These are phyloP conservation scores for Phalangium opilio DNA, from an alignment of 2,888 invertebrate species.

Conservation along the genomic window DNA sequence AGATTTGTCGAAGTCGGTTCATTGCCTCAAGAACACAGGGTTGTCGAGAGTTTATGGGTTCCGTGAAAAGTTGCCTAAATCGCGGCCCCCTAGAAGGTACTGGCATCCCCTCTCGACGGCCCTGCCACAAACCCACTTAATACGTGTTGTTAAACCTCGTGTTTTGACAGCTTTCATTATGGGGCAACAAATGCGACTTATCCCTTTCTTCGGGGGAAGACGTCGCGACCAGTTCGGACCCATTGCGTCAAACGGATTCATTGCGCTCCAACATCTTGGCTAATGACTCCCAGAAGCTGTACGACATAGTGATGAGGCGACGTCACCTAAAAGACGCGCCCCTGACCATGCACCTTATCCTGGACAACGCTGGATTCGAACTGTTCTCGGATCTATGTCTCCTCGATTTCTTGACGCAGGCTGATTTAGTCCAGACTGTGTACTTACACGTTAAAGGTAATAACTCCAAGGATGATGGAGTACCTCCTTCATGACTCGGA, in stretches of 20 bases:
- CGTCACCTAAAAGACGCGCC: constrained; percentile 2
- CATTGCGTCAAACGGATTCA: constrained; percentile 39
- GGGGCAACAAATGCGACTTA: constrained; percentile 91
- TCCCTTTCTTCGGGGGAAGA: constrained; percentile 59
- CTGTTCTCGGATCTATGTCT: constrained; percentile 74
- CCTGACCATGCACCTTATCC: constrained; percentile 39
- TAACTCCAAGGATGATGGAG: too few relatives aligned
- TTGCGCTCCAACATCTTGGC: constrained; percentile 45
- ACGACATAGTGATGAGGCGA: constrained; percentile 6
- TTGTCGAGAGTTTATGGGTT: too few relatives aligned
- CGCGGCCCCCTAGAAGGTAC: too few relatives aligned
- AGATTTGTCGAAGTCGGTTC: too few relatives aligned
- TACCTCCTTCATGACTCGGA: too few relatives aligned
- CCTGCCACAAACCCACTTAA: too few relatives aligned
- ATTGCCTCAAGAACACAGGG: too few relatives aligned
- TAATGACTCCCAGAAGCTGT: constrained; percentile 35
- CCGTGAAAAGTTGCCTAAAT: too few relatives aligned
- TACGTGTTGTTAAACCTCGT: too few relatives aligned
- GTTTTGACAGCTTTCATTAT: constrained; percentile 49
- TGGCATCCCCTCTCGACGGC: too few relatives aligned
- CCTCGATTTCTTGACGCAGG: constrained; percentile 56
- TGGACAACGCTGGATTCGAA: constrained; percentile 91
- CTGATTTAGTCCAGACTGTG: constrained; percentile 46
- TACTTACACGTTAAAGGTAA: constrained; percentile 77
- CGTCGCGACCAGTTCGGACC: constrained; percentile 40